Evolutionary conservation across 2,888 invertebrate species (phyloP).

Genomic region (Noctua fimbriata): DNA sequence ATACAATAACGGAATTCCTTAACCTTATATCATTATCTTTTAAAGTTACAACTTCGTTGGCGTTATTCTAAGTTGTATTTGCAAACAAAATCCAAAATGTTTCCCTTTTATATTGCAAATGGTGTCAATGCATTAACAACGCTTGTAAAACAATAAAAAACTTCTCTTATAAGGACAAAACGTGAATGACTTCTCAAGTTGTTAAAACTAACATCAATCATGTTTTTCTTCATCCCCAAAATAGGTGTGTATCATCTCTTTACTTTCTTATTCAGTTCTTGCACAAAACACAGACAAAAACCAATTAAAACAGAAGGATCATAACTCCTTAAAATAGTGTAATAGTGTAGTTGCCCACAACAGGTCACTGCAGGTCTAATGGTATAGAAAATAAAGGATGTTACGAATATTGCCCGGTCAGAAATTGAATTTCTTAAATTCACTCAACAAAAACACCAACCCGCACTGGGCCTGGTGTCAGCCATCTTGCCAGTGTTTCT

Average conservation of each 20-base stretch:
- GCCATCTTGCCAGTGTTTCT: background rate
- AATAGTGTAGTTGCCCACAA: background rate
- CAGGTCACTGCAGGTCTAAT: background rate
- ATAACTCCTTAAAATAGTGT: background rate
- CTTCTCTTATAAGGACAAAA: slow-evolving; percentile 9
- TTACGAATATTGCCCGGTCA: background rate
- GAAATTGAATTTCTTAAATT: background rate
- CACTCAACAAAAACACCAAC: background rate
- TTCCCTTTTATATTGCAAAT: background rate
- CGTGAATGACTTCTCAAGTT: slow-evolving; percentile 28
- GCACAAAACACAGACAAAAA: background rate
- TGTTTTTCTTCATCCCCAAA: slow-evolving; percentile 33
- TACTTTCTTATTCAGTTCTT: slow-evolving; percentile 11
- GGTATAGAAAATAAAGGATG: background rate
- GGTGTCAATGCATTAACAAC: slow-evolving; percentile 16
- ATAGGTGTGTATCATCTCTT: slow-evolving; percentile 4
- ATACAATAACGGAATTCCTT: background rate
- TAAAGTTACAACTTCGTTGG: background rate
- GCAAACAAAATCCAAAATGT: background rate
- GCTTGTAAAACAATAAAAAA: slow-evolving; percentile 31
- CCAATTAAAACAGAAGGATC: slow-evolving; percentile 10
- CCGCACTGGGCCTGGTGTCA: background rate
- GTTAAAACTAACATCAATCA: slow-evolving; percentile 34
- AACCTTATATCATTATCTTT: background rate
- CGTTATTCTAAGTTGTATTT: background rate